Percentiles rank a stretch among this genome's conserved stretches.
These are phyloP conservation scores for Bombyx mori DNA, from an alignment of 1,140 invertebrate species.

Conservation along the genomic window DNA sequence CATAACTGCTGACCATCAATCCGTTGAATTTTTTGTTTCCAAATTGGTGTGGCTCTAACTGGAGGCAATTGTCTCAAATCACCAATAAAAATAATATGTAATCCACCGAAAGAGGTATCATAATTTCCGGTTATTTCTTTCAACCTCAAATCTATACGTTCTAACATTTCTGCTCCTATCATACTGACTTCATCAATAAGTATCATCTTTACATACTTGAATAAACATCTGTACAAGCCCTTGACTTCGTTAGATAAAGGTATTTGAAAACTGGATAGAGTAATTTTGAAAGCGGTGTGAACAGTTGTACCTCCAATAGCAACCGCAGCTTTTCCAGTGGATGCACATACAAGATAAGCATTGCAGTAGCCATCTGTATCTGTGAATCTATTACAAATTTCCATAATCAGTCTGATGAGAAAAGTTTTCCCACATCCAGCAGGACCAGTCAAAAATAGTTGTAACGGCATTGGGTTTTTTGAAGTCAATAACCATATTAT, in stretches of 20 bases:
- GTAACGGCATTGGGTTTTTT: slow-evolving; percentile 8
- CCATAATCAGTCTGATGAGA: slow-evolving; percentile 28
- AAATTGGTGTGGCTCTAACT: slow-evolving; percentile 16
- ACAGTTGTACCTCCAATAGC: slow-evolving; percentile 7
- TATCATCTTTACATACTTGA: not conserved
- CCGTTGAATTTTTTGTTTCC: slow-evolving; percentile 8
- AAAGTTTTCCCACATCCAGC: slow-evolving; percentile 25
- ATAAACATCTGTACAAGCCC: not conserved
- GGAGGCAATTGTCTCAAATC: slow-evolving; percentile 20
- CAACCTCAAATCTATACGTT: not conserved
- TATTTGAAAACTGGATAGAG: not conserved
- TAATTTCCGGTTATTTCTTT: not conserved
- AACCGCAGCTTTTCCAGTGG: slow-evolving; percentile 21
- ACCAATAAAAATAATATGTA: slow-evolving; percentile 8
- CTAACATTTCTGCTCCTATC: not conserved
- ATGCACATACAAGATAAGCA: slow-evolving; percentile 36
- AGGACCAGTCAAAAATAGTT: slow-evolving; percentile 14
- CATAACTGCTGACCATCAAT: slow-evolving; percentile 13
- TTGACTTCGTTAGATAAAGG: not conserved
- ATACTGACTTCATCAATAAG: not conserved
- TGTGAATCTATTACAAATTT: slow-evolving; percentile 23
- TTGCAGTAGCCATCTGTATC: slow-evolving; percentile 25
- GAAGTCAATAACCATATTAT: slow-evolving; percentile 4
- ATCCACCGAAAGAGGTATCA: not conserved
- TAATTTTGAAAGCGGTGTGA: slow-evolving; percentile 27